Conservation (phyloP, 2,113 vertebrate genomes). For the Psittacula cyanocephala region DNA sequence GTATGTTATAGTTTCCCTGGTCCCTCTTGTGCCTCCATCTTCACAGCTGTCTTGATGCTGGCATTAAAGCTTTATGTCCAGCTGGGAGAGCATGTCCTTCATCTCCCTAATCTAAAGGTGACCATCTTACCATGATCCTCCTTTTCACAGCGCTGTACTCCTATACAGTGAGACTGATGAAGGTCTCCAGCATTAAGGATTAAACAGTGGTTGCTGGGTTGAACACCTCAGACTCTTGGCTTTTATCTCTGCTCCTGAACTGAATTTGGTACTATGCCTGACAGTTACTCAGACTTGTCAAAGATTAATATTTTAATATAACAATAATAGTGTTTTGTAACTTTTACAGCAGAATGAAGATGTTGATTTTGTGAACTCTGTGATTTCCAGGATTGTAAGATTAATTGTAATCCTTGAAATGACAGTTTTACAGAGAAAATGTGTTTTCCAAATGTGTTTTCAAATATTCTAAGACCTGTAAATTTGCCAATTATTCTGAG, state of each 20-base stretch:
- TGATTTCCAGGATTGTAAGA: not conserved
- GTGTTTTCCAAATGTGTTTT: not conserved
- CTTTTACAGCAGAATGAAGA: not conserved
- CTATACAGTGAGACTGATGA: not conserved
- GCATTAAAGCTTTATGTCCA: not conserved
- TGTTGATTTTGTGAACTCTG: not conserved
- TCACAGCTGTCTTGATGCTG: not conserved
- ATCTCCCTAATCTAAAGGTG: not conserved
- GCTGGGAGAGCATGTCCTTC: not conserved
- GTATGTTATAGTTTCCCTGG: not conserved
- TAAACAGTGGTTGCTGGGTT: not conserved
- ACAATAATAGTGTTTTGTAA: not conserved
- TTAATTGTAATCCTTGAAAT: not conserved
- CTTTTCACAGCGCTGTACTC: not conserved
- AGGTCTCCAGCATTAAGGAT: not conserved
- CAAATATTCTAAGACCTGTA: not conserved
- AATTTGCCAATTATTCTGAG: not conserved
- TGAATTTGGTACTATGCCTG: slow-evolving; percentile 3
- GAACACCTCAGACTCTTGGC: not conserved
- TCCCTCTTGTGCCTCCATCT: not conserved
- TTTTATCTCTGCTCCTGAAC: not conserved
- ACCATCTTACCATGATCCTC: not conserved
- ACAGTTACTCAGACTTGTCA: not conserved
- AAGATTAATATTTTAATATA: not conserved
- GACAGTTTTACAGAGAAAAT: not conserved